A percentile compares a stretch with the other conserved stretches of the same genome.
Evolutionary conservation across 2,797 vertebrate genomes (phyloP).

Genomic region (Ptychadena robeensis): DNA sequence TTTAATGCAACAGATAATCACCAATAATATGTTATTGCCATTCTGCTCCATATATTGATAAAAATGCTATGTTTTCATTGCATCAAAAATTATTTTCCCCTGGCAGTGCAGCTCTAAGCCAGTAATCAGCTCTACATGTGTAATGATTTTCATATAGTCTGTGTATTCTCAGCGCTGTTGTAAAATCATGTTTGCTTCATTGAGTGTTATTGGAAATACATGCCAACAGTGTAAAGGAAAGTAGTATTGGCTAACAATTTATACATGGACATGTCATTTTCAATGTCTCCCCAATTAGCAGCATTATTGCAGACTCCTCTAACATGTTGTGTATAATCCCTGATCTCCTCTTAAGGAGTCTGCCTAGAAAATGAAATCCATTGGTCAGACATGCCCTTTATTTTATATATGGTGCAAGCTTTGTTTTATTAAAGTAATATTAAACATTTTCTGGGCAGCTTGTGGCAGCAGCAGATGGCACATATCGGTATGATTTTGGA

Average conservation of each 20-base stretch:
- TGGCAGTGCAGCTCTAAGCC: conserved; percentile 5
- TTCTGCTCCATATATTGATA: too few species aligned
- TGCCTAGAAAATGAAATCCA: conserved; percentile 14
- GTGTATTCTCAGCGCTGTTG: conserved; percentile 35
- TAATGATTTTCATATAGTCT: conserved; percentile 18
- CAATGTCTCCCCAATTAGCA: conserved; percentile 37
- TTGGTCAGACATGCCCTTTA: neutral
- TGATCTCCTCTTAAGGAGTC: conserved; percentile 25
- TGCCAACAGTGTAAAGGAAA: conserved; percentile 30
- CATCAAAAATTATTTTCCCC: neutral
- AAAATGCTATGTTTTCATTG: too few species aligned
- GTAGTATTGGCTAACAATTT: conserved; percentile 45
- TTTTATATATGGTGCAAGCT: neutral
- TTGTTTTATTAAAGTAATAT: neutral
- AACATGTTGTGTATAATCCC: conserved; percentile 39
- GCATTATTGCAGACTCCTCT: conserved; percentile 41
- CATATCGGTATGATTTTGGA: neutral
- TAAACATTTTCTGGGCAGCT: neutral
- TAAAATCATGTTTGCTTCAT: conserved; percentile 52
- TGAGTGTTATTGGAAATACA: conserved; percentile 29
- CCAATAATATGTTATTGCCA: too few species aligned
- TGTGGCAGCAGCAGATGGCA: neutral
- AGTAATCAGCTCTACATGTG: conserved; percentile 36
- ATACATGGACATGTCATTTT: conserved; percentile 17
- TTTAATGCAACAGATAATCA: too few species aligned